Evolutionary conservation across 2,113 vertebrate species (phyloP), one percentile per base, ranked within the genome.

Genomic region (Petroica traversi): DNA sequence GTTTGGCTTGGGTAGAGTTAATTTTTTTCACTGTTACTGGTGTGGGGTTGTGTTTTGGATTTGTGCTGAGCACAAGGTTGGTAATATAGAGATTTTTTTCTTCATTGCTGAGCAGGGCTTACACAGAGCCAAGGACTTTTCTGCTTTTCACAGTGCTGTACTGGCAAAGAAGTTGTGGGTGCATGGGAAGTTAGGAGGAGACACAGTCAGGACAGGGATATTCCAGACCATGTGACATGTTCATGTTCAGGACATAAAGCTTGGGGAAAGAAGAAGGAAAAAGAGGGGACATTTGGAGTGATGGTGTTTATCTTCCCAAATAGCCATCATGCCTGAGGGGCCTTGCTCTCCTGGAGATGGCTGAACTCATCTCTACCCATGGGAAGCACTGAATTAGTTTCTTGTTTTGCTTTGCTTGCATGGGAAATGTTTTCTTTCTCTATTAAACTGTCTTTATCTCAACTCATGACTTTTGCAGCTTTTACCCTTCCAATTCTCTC

Each of bases 11-110:
- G 22, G 22, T 24, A 67, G 61, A 82, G 54, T 26, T 59, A 36
- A 89, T 68, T 83, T 69, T 62, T 26, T 48, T 55, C 29, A 48
- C 29, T 33, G 25, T 46, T n/a, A 25, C 25, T 55, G 31, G 20
- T 16, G 19, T 5, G 9, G 40, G 14, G 17, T 2, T 12, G 18
- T 34, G 26, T 54, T 82, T 61, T 0, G 0, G 24, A 54, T 75
- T 46, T 82, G 9, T 68, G 55, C 62, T 48, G 31, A 61, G 11
- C 20, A 54, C 29, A 31, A 18, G 43, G 5, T 33, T 68, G 62
- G 23, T 36, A 48, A 82, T 16, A 61, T 1, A 40, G 9, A 81
- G 23, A 2, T 7, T 33, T 34, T 16, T 28, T 51, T 85, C 9
- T 12, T 57, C 2, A 25, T n/a, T 54, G 40, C 46, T 59, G 54